These are phyloP conservation scores for Mantis religiosa DNA, from an alignment of 2,888 invertebrate genomes.

Conservation along the genomic window DNA sequence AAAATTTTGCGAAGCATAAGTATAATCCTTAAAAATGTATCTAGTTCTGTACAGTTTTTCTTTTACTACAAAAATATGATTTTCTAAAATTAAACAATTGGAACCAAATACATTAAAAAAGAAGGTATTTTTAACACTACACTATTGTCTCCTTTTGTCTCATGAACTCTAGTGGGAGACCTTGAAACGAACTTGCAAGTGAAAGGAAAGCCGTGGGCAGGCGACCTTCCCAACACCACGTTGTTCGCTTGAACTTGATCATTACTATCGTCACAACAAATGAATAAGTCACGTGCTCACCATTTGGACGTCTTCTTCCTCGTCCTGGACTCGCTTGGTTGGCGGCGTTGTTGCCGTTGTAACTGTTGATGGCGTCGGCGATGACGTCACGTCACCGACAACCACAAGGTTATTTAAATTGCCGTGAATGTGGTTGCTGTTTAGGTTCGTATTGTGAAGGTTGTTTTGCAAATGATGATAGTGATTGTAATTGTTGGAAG, in stretches of 20 bases:
- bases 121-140: too few relatives aligned
- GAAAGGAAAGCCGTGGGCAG: neutral
- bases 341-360: conserved; percentile 24
- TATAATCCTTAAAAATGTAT: too few relatives aligned
- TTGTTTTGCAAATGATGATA: neutral
- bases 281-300: conserved; percentile 15
- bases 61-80: too few relatives aligned
- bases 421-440: neutral
- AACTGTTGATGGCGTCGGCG: conserved; percentile 19
- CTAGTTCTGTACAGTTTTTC: too few relatives aligned
- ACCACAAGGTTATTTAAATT: conserved; percentile 11
- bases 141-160: too few relatives aligned
- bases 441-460: neutral
- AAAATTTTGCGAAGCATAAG: too few relatives aligned
- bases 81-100: too few relatives aligned
- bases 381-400: conserved; percentile 15
- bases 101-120: too few relatives aligned
- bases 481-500: neutral
- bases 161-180: neutral
- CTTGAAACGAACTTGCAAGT: neutral
- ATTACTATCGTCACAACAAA: neutral
- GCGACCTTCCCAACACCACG: neutral
- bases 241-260: neutral
- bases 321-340: conserved; percentile 26
- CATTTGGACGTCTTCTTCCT: conserved; percentile 26